Conservation (phyloP, 2,888 invertebrate species). For the Drosophila robusta region DNA sequence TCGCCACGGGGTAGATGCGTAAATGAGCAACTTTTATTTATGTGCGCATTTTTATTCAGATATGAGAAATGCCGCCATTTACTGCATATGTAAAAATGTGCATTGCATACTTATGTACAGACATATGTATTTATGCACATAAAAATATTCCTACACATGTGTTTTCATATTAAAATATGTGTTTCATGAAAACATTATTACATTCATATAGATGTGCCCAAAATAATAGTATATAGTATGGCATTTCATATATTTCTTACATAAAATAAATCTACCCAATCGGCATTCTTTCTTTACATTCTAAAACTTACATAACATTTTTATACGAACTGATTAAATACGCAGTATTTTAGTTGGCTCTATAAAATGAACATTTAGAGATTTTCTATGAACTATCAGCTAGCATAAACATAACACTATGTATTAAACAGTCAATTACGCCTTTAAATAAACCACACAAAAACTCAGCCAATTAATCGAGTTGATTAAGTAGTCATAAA, state of each 20-base stretch:
- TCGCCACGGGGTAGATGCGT: constrained; percentile 75
- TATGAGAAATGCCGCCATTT: constrained; percentile 50
- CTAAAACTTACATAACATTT: neutral
- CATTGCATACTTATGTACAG: constrained; percentile 5
- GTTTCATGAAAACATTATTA: neutral
- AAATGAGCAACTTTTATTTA: constrained; percentile 77
- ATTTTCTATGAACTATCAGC: neutral
- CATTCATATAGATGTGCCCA: neutral
- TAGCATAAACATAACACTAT: neutral
- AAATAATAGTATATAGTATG: no score
- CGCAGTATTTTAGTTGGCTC: neutral
- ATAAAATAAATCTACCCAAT: neutral
- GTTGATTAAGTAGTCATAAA: neutral
- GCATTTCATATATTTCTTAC: neutral
- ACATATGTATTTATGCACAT: constrained; percentile 1
- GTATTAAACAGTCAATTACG: neutral
- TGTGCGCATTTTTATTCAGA: constrained; percentile 52
- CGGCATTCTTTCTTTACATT: neutral
- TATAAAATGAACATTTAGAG: neutral
- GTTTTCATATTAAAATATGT: constrained; percentile 8
- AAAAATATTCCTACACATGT: neutral
- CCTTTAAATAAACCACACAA: neutral
- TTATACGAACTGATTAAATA: neutral
- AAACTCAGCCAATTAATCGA: neutral
- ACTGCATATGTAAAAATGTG: neutral